Evolutionary conservation across 2,888 invertebrate genomes (phyloP), one percentile per base, ranked within the genome.

Genomic region (Pyralis farinalis): DNA sequence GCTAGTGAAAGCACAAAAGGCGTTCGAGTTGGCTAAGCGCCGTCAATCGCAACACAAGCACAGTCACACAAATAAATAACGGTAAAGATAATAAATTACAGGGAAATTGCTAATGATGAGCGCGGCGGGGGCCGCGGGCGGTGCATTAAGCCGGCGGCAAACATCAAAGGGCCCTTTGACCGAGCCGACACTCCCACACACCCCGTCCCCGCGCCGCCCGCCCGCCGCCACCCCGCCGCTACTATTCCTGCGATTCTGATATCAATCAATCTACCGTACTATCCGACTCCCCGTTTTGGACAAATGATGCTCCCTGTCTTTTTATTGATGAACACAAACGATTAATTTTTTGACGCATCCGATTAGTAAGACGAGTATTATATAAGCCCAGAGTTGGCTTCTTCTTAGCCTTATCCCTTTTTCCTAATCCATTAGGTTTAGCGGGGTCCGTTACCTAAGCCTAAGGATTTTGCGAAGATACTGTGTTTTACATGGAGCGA

Each of bases 41-140:
- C 63, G 70, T 56, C 60, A 80, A 75, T 56, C 64, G 65, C 63
- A 63, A 51, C 57, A 52, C 65, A 71, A 46, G 73, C 80, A 72
- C 82, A 66, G 83, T 85, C 76, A 69, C 70, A 79, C 81, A 85
- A 87, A 87, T 86, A 85, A 85, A 85, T 84, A 84, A 79, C 83
- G 77, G 79, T 81, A 85, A 85, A 86, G 83, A 85, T 86, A 87
- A 87, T 86, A 86, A 87, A 87, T 87, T 85, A 87, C 80, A 73
- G 83, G 86, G 85, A 88, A 88, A 88, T 88, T 86, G 86, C 83
- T 87, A 88, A 88, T 88, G 87, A 87, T 85, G 86, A 85, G 79
- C 70, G 81, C 75, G 62, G 76, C 75, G 80, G 79, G 84, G 71
- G 69, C 74, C 78, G 83, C 82, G 84, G 85, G 86, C 83, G 87